phyloP scores from a whole-genome alignment of 2,797 vertebrate species.

The Heterohyrax brucei region DNA sequence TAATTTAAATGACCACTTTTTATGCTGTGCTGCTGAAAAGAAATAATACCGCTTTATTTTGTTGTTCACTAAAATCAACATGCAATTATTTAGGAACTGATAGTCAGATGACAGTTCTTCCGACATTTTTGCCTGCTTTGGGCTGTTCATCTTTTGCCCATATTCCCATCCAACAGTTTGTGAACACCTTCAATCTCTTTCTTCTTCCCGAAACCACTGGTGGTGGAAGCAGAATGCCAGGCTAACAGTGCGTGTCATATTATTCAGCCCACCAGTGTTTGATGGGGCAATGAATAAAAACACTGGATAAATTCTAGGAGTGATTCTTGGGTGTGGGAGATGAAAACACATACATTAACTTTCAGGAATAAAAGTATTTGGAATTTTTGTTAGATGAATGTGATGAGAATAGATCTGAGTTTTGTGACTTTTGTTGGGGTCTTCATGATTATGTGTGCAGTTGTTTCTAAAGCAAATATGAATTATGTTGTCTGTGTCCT shows the following conservation, averaged over 20 bases:
- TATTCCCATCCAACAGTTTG: neutral
- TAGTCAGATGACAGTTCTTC: neutral
- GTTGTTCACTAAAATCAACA: conserved; percentile 27
- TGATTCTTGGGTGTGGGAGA: conserved; percentile 1
- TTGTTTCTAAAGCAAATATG: conserved; percentile 44
- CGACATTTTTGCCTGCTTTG: neutral
- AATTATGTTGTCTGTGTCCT: neutral
- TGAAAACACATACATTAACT: conserved; percentile 47
- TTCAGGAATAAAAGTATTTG: conserved; percentile 37
- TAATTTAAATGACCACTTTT: conserved; percentile 18
- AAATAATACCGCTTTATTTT: neutral
- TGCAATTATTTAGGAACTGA: conserved; percentile 38
- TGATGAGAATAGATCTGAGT: neutral
- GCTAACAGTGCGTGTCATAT: neutral
- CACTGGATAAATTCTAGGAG: conserved; percentile 9
- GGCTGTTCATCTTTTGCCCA: neutral
- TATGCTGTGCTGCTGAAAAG: conserved; percentile 24
- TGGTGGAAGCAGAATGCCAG: neutral
- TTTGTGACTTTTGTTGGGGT: conserved; percentile 60
- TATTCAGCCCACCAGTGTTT: conserved; percentile 26
- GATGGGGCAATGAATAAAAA: conserved; percentile 34
- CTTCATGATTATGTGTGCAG: conserved; percentile 48
- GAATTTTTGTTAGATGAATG: conserved; percentile 51
- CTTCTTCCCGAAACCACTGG: neutral
- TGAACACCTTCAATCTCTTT: neutral